phyloP scores from a whole-genome alignment of 2,797 vertebrate genomes.

The Astyanax mexicanus region DNA sequence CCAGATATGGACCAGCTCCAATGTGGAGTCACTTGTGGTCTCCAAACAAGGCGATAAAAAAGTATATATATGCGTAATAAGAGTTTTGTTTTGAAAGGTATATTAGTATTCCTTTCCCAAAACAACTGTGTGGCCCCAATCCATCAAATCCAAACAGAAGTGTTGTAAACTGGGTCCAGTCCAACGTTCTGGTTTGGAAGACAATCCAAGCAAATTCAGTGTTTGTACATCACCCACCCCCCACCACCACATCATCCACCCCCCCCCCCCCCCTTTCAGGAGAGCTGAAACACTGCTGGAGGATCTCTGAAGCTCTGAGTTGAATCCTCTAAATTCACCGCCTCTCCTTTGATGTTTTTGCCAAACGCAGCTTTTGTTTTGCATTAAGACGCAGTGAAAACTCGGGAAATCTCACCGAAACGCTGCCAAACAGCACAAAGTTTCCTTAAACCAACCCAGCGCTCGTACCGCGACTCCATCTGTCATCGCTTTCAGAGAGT shows the following conservation, averaged over 20 bases:
- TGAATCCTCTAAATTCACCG: constrained; percentile 63
- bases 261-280: constrained; percentile 49
- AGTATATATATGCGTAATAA: constrained; percentile 51
- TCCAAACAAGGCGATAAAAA: too few relatives aligned
- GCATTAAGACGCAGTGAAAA: constrained; percentile 60
- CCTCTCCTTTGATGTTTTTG: constrained; percentile 68
- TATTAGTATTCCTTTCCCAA: constrained; percentile 68
- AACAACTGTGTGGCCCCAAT: constrained; percentile 51
- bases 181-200: constrained; percentile 68
- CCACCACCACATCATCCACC: too few relatives aligned
- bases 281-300: constrained; percentile 65
- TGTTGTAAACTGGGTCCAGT: constrained; percentile 64
- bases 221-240: constrained; percentile 63
- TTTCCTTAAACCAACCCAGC: constrained; percentile 8
- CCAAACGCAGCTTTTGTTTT: constrained; percentile 74
- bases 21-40: too few relatives aligned
- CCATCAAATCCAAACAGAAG: constrained; percentile 60
- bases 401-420: constrained; percentile 59
- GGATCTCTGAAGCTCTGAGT: constrained; percentile 64
- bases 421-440: constrained; percentile 50
- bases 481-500: background rate
- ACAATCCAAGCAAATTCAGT: constrained; percentile 66
- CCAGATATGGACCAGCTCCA: too few relatives aligned
- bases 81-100: constrained; percentile 71
- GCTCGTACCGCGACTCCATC: background rate